Conservation (phyloP, 1,140 invertebrate genomes). For the Heliconius nattereri region DNA sequence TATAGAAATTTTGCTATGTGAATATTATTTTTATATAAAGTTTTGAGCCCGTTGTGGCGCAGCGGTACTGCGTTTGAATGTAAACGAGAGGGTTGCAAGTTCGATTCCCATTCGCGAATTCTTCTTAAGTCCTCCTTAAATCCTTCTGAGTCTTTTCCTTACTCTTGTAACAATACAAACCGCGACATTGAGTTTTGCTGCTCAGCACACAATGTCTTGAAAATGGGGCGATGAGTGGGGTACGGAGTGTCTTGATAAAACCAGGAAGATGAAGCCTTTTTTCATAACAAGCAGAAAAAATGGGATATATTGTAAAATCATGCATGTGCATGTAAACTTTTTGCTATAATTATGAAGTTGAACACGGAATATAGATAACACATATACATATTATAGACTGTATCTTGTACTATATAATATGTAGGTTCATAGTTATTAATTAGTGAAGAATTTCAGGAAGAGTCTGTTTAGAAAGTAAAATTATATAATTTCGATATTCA, state of each 20-base stretch:
- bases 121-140: too few species aligned
- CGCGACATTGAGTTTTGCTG: too few species aligned
- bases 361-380: background rate
- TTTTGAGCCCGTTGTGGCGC: background rate
- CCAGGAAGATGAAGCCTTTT: too few species aligned
- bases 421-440: background rate
- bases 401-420: background rate
- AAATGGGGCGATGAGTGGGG: background rate
- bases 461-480: background rate
- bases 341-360: background rate
- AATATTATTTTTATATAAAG: background rate
- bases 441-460: constrained; percentile 17
- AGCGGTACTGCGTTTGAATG: too few species aligned
- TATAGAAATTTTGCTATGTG: too few species aligned
- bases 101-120: too few species aligned
- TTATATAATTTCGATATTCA: constrained; percentile 15
- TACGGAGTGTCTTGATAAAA: background rate
- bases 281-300: too few species aligned
- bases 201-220: background rate
- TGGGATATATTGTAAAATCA: too few species aligned
- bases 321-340: background rate
- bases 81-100: background rate
- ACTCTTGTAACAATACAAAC: too few species aligned
- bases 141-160: too few species aligned
- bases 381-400: background rate